Base-by-base conservation (phyloP, 1,140 invertebrate species). In the Delia radicum region DNA sequence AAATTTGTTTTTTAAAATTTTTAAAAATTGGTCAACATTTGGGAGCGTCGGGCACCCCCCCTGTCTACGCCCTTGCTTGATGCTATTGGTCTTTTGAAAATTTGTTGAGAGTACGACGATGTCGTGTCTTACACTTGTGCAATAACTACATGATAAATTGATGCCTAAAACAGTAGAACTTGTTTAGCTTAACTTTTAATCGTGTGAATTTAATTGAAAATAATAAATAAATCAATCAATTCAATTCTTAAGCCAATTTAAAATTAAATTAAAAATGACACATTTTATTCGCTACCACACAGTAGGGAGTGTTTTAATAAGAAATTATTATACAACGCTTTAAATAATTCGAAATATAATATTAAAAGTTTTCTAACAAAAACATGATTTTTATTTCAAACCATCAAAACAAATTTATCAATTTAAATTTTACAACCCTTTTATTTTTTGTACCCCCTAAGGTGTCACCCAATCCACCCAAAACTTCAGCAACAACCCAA, bases 241-340 rank as follows among this genome's bases (percentile, higher is more conserved):
- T 21, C 48, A 21, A 18, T 55, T 21, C 24, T 18, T 55, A 55
- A 55, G 48, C 48, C 48, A 55, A 55, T 55, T 55, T 55, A 55
- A 55, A 55, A 24, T 55, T 55, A 55, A 55, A 55, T 55, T 55
- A 55, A 55, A 55, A 55, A 55, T 55, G 48, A 55, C 48, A 55
- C 48, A 55, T 55, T 7, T 21, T n/a, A n/a, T 55, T 24, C 48
- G 48, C 48, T 55, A 55, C 6, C n/a, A 55, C 48, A 8, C 48
- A 21, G 48, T 21, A n/a, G 48, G 48, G 7, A 21, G n/a, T 18
- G 18, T 55, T 55, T 55, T 55, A 55, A 21, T 21, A n/a, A 55
- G 24, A 55, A 55, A 55, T 55, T 21, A 21, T 5, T 3, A 6
- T 21, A 24, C 8, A 55, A 55, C 18, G n/a, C 13, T 55, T 55